phyloP scores from a whole-genome alignment of 1,140 invertebrate genomes.

The Neuroterus valhalla region DNA sequence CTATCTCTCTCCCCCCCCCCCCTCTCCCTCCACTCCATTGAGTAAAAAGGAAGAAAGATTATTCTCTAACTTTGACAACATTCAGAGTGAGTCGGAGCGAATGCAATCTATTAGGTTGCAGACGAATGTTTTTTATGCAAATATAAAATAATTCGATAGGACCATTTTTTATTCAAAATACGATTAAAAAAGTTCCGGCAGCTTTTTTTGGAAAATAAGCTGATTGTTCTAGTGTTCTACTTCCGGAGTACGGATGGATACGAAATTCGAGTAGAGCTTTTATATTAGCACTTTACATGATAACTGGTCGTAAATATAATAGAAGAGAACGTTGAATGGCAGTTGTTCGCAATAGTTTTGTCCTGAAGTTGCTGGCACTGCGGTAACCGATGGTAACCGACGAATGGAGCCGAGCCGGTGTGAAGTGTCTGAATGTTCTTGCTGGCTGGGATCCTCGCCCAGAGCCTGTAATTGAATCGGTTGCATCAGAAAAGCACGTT shows the following conservation, averaged over 20 bases:
- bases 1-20: too few relatives aligned
- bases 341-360: constrained; percentile 22
- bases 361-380: constrained; percentile 26
- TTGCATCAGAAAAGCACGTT: constrained; percentile 30
- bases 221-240: constrained; percentile 1
- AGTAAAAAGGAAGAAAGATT: too few relatives aligned
- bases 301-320: constrained; percentile 26
- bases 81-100: too few relatives aligned
- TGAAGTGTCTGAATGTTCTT: constrained; percentile 25
- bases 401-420: constrained; percentile 22
- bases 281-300: constrained; percentile 4
- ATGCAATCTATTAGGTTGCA: too few relatives aligned
- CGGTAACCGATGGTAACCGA: constrained; percentile 15
- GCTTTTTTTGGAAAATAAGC: not conserved
- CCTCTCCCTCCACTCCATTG: too few relatives aligned
- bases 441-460: constrained; percentile 20
- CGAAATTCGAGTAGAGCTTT: constrained; percentile 10
- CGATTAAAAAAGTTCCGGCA: not conserved
- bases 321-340: constrained; percentile 24
- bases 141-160: not conserved
- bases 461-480: constrained; percentile 28
- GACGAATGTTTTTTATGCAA: not conserved
- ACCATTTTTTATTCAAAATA: not conserved
- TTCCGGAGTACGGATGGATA: not conserved
- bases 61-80: too few relatives aligned